Percentiles rank a stretch among this genome's conserved stretches.
These are phyloP conservation scores for Eurystomus glaucurus DNA, from an alignment of 2,797 vertebrate species.

Conservation along the genomic window DNA sequence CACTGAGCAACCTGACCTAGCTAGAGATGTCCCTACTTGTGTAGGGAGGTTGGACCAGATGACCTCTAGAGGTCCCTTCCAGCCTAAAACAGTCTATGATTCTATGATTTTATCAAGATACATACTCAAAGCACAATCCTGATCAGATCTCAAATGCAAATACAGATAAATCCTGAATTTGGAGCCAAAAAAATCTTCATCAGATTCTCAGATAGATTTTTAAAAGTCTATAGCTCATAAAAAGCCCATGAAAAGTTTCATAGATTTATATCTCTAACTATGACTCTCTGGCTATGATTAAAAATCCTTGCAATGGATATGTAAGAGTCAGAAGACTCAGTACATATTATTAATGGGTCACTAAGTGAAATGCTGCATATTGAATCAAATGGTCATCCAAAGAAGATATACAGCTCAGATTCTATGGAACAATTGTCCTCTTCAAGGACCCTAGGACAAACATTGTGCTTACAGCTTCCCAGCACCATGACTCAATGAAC, in stretches of 20 bases:
- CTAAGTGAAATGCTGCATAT: neutral
- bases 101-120: neutral
- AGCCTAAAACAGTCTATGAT: too few relatives aligned
- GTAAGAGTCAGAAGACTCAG: neutral
- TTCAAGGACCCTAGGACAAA: neutral
- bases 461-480: neutral
- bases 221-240: neutral
- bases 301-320: neutral
- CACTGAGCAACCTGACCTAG: too few relatives aligned
- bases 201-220: neutral
- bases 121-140: neutral
- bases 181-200: neutral
- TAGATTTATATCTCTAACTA: neutral
- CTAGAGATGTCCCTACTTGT: too few relatives aligned
- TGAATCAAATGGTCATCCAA: neutral
- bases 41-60: too few relatives aligned
- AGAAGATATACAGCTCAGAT: neutral
- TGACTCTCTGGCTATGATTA: neutral
- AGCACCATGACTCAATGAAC: neutral
- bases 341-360: neutral
- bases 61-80: too few relatives aligned
- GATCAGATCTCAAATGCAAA: neutral
- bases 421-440: neutral
- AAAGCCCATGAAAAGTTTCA: neutral
- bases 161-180: neutral